Conservation (phyloP, 2,797 vertebrate genomes). For the Phrynocephalus forsythii region DNA sequence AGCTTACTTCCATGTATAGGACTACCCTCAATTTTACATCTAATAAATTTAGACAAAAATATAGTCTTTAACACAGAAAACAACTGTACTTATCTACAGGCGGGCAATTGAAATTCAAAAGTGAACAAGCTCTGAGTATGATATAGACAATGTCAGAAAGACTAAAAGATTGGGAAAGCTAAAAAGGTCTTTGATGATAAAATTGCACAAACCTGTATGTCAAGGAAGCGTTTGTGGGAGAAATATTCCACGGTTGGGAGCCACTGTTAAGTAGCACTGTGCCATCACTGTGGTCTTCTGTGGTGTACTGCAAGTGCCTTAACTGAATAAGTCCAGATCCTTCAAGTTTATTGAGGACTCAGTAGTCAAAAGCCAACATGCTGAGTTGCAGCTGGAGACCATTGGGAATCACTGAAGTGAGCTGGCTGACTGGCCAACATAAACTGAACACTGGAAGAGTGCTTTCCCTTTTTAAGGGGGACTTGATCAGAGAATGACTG, state of each 20-base stretch:
- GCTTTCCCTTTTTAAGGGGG: background rate
- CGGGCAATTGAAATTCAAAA: too few species aligned
- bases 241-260: background rate
- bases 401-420: background rate
- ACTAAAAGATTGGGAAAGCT: too few species aligned
- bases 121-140: too few species aligned
- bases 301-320: background rate
- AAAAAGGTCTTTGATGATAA: too few species aligned
- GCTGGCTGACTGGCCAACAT: background rate
- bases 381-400: background rate
- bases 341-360: background rate
- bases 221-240: background rate
- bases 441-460: background rate
- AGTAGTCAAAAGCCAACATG: background rate
- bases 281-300: background rate
- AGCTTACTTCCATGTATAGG: too few species aligned
- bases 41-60: too few species aligned
- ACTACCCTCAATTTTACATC: too few species aligned
- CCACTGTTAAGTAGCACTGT: background rate
- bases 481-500: background rate
- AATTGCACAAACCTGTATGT: background rate
- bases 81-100: too few species aligned
- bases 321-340: background rate
- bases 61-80: too few species aligned
- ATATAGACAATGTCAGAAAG: too few species aligned